These are phyloP conservation scores for Menidia menidia DNA, from an alignment of 2,797 vertebrate species.

Conservation along the genomic window DNA sequence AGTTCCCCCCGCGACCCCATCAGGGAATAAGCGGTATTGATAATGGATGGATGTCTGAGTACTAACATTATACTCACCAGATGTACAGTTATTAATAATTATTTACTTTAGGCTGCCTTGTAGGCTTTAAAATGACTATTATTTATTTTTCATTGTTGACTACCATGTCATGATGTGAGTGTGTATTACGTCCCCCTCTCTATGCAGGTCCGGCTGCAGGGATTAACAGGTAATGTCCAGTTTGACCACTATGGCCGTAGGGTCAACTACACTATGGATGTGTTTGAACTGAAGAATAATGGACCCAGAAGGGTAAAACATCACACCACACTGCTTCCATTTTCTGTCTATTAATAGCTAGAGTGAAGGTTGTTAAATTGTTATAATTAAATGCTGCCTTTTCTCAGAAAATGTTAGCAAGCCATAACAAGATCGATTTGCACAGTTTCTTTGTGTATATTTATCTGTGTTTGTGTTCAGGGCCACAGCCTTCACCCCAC, in stretches of 20 bases:
- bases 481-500: constrained; percentile 35
- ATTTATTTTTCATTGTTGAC: background rate
- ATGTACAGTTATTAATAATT: background rate
- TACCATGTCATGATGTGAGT: background rate
- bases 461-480: constrained; percentile 1
- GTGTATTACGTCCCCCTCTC: constrained; percentile 2
- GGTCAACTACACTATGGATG: constrained; percentile 97
- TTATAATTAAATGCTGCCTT: background rate
- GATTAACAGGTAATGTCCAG: constrained; percentile 95
- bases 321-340: constrained; percentile 29
- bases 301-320: constrained; percentile 89
- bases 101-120: background rate
- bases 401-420: background rate
- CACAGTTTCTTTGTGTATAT: too few relatives aligned
- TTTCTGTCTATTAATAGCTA: background rate
- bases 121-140: too few relatives aligned
- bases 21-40: too few relatives aligned
- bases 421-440: background rate
- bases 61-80: background rate
- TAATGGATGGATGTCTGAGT: too few relatives aligned
- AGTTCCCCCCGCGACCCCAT: too few relatives aligned
- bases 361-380: background rate
- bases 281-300: constrained; percentile 94
- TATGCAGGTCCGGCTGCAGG: constrained; percentile 92
- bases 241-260: constrained; percentile 96